These are phyloP conservation scores for Bimastos eiseni DNA, from an alignment of 2,888 invertebrate species.

Conservation along the genomic window DNA sequence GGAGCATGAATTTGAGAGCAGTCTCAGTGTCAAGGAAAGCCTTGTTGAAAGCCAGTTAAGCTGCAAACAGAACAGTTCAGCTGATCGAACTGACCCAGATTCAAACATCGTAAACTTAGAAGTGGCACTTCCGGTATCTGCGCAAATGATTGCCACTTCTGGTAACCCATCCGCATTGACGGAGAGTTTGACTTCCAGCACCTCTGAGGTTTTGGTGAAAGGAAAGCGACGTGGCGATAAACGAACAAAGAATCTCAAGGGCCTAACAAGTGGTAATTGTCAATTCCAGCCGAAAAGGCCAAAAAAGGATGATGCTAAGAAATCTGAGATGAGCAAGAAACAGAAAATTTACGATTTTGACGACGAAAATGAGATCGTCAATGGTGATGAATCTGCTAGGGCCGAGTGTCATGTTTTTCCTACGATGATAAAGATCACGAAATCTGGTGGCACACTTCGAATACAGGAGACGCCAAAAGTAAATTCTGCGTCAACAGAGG, in stretches of 20 bases:
- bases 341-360: conserved; percentile 35
- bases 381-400: background rate
- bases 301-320: conserved; percentile 13
- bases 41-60: background rate
- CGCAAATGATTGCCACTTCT: background rate
- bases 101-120: background rate
- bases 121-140: background rate
- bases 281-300: background rate
- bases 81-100: background rate
- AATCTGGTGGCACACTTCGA: background rate
- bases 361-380: conserved; percentile 32
- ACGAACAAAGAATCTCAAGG: background rate
- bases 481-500: background rate
- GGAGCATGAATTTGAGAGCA: background rate
- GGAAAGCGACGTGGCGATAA: background rate
- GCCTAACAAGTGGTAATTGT: too few species aligned
- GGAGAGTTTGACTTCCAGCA: background rate
- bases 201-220: background rate
- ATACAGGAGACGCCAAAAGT: background rate
- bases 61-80: background rate
- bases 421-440: background rate
- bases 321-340: conserved; percentile 29
- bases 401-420: background rate
- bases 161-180: background rate
- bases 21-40: background rate